phyloP scores from a whole-genome alignment of 2,113 vertebrate genomes.

The Nanger granti region DNA sequence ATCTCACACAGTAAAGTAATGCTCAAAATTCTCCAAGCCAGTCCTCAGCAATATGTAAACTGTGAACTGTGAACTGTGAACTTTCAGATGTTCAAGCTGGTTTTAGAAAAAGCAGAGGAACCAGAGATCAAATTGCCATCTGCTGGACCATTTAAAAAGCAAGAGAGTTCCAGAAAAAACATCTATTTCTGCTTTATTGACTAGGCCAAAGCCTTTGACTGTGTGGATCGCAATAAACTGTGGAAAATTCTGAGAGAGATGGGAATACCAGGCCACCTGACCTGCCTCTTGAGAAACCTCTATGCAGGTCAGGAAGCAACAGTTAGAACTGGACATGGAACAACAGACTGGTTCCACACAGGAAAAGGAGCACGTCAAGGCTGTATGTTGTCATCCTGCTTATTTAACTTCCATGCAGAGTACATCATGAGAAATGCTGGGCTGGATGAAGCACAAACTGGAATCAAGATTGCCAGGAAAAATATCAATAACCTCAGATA shows the following conservation, averaged over 20 bases:
- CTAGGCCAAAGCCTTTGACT: too few relatives aligned
- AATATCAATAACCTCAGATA: neutral
- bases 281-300: too few relatives aligned
- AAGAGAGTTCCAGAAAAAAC: too few relatives aligned
- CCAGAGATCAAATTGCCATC: neutral
- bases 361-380: neutral
- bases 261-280: too few relatives aligned
- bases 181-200: too few relatives aligned
- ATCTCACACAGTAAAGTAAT: neutral
- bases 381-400: neutral
- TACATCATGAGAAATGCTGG: neutral
- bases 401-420: neutral
- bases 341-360: too few relatives aligned
- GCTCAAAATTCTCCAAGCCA: neutral
- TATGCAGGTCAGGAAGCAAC: too few relatives aligned
- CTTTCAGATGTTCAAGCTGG: too few relatives aligned
- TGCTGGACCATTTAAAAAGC: rapidly evolving
- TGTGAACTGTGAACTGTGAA: neutral
- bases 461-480: neutral
- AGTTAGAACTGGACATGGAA: too few relatives aligned
- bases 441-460: neutral
- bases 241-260: too few relatives aligned
- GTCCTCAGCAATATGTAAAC: neutral
- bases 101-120: neutral
- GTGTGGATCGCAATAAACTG: too few relatives aligned